Evolutionary conservation across 2,797 vertebrate species (phyloP).

Genomic region (Siniperca scherzeri): DNA sequence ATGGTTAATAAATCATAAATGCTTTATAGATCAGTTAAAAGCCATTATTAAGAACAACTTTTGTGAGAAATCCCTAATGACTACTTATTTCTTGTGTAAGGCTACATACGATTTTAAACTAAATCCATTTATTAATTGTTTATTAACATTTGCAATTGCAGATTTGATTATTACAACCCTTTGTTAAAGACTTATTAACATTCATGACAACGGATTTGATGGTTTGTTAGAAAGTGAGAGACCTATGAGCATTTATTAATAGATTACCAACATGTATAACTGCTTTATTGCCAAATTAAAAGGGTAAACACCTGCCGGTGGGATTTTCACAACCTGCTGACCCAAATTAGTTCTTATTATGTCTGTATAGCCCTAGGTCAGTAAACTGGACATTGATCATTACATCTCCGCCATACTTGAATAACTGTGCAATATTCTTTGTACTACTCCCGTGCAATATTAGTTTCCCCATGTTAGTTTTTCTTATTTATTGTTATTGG

Average conservation of each 20-base stretch:
- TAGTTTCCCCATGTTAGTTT: no score
- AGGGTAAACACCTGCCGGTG: not conserved
- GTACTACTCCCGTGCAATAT: no score
- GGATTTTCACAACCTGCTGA: not conserved
- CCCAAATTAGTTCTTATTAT: no score
- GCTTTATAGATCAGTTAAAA: not conserved
- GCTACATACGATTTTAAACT: no score
- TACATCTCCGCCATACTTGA: no score
- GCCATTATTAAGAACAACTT: not conserved
- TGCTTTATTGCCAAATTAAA: not conserved
- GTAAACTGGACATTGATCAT: no score
- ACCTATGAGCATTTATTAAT: not conserved
- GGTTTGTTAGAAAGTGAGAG: not conserved
- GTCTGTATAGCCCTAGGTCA: no score
- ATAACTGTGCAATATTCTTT: no score
- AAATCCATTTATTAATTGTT: not conserved
- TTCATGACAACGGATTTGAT: not conserved
- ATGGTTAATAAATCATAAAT: not conserved
- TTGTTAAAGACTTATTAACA: not conserved
- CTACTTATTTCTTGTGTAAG: not conserved
- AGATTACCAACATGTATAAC: not conserved
- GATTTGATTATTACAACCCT: not conserved
- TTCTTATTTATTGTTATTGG: no score
- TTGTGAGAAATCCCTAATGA: not conserved
- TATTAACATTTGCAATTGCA: not conserved